Percentiles rank a stretch among this genome's conserved stretches.
Evolutionary conservation across 2,113 vertebrate species (phyloP).

Genomic region (Ursus arctos): DNA sequence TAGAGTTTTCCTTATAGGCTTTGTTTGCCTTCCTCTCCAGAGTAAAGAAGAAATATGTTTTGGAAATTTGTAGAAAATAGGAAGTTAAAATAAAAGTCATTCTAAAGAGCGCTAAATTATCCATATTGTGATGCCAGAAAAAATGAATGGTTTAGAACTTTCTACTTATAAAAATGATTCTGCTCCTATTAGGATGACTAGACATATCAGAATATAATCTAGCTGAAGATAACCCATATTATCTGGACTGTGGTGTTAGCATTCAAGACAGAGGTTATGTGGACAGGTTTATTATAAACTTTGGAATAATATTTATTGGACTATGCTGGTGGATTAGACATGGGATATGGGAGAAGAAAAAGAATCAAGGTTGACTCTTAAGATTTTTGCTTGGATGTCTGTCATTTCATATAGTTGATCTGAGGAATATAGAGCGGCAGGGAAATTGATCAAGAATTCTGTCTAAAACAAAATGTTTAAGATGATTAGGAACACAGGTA

Average conservation of each 20-base stretch:
- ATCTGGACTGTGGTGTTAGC: not conserved
- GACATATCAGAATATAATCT: not conserved
- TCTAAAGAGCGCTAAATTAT: not conserved
- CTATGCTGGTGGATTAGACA: not conserved
- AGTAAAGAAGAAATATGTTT: not conserved
- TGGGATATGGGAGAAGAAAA: not conserved
- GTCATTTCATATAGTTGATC: not conserved
- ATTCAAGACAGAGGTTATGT: not conserved
- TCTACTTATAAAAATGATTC: slow-evolving; percentile 11
- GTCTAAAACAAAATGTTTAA: not conserved
- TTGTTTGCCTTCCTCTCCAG: not conserved
- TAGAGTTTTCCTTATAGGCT: not conserved
- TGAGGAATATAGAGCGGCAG: not conserved
- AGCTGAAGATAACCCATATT: not conserved
- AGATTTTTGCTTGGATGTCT: not conserved
- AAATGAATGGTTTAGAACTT: not conserved
- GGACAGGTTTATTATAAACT: not conserved
- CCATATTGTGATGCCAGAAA: not conserved
- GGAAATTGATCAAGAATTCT: not conserved
- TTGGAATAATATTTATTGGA: not conserved
- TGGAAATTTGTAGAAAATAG: slow-evolving; percentile 29
- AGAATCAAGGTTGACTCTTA: not conserved
- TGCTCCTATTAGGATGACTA: not conserved
- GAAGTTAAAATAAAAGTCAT: slow-evolving; percentile 12
- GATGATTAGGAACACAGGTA: not conserved